Base-by-base conservation (phyloP, 1,140 invertebrate genomes). In the Euura lappo region DNA sequence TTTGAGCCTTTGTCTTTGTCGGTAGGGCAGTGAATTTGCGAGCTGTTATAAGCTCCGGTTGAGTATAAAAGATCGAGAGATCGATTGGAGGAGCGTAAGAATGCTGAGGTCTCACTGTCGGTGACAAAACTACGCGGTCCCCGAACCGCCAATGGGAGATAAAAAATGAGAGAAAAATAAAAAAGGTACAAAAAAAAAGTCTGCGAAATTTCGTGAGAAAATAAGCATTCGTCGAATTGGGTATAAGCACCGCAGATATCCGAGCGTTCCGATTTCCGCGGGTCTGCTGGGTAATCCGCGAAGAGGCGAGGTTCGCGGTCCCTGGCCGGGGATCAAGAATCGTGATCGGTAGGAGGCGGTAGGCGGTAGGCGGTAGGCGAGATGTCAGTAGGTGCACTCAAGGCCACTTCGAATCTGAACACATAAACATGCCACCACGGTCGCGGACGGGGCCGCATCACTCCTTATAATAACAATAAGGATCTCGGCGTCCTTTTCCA, bases 401-500 rank as follows among this genome's bases (percentile, higher is more conserved):
- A 85, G 83, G 83, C 83, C 82, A 77, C 81, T 76, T 78, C 79
- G 84, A 85, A 85, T 85, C 84, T 84, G 81, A 73, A 83, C 83
- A 82, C 81, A 85, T 85, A 85, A 84, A 85, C 81, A 84, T 84
- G 83, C 82, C 82, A 84, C 72, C 78, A 80, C 51, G 51, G 81
- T 64, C 80, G 79, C 77, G 81, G 80, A 85, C 81, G 83, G 75
- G 51, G 51, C 2, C 51, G 75, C 77, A 78, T 85, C 84, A 85
- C 83, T 85, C 82, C 75, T 81, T 79, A 81, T 85, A 84, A 85
- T 84, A 85, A 85, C 84, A 85, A 85, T 85, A 84, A 84, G 84
- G 84, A 81, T 80, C 77, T 77, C 75, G 77, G 76, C 75, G 74
- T 80, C 76, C 74, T 72, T 66, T 73, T 80, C 75, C 64, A 66